Conservation (phyloP, 2,797 vertebrate genomes). For the Lacerta bilineata region DNA sequence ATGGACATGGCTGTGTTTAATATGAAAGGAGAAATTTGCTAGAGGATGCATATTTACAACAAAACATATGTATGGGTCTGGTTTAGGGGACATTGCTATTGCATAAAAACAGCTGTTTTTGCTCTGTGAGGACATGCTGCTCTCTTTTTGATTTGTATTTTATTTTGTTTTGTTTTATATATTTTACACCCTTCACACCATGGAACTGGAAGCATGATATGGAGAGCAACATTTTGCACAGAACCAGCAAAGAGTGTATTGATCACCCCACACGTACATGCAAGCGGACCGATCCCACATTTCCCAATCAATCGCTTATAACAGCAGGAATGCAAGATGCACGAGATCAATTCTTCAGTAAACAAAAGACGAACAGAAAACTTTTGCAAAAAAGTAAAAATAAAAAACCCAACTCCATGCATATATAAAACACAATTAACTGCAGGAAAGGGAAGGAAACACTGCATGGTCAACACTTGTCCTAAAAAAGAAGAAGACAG, state of each 20-base stretch:
- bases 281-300: background rate
- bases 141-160: too few species aligned
- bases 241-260: background rate
- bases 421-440: background rate
- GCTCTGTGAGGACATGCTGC: background rate
- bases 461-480: background rate
- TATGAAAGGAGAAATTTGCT: background rate
- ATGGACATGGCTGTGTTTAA: background rate
- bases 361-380: background rate
- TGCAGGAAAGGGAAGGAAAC: background rate
- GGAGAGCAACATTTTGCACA: conserved; percentile 23
- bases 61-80: background rate
- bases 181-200: background rate
- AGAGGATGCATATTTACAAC: background rate
- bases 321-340: background rate
- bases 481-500: background rate
- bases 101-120: background rate
- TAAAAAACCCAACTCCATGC: background rate
- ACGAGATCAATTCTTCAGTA: background rate
- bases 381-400: background rate
- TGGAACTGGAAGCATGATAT: conserved; percentile 1
- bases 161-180: background rate
- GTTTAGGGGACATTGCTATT: background rate
- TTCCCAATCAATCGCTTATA: background rate
- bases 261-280: background rate